Conservation (phyloP, 2,888 invertebrate species). For the Spisula solida region DNA sequence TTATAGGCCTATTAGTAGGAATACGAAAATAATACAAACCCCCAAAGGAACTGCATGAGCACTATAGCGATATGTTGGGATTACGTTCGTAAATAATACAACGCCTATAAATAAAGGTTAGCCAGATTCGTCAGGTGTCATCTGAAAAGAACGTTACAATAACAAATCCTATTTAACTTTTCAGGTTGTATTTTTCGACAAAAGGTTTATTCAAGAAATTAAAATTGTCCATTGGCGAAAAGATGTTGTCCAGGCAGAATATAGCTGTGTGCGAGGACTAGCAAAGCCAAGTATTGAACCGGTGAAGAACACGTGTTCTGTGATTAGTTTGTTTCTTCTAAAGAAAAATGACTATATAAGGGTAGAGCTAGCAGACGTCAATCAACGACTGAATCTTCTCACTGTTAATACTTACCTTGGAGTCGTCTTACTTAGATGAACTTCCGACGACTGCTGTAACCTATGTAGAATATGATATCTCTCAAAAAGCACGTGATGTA, state of each 20-base stretch:
- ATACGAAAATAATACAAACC: too few relatives aligned
- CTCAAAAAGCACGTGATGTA: too few relatives aligned
- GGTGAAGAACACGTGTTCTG: constrained; percentile 40
- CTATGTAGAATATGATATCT: too few relatives aligned
- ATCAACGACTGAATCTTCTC: constrained; percentile 37
- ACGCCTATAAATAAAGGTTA: too few relatives aligned
- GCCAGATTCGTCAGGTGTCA: too few relatives aligned
- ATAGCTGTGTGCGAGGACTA: constrained; percentile 13
- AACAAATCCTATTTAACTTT: background rate
- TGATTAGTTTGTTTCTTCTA: constrained; percentile 40
- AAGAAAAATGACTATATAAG: constrained; percentile 40
- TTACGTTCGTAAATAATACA: too few relatives aligned
- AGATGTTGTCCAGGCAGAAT: background rate
- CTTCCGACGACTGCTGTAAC: background rate
- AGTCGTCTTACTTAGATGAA: constrained; percentile 45
- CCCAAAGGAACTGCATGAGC: too few relatives aligned
- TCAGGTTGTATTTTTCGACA: constrained; percentile 47
- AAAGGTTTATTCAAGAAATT: constrained; percentile 30
- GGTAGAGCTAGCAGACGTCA: constrained; percentile 17
- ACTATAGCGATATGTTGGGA: too few relatives aligned
- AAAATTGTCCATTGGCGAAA: background rate
- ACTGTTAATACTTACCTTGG: constrained; percentile 51
- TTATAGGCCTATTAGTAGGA: too few relatives aligned
- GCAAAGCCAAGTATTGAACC: background rate
- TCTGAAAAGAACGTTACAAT: background rate